Evolutionary conservation across 2,113 vertebrate species (phyloP).

Genomic region (Saiga tatarica): DNA sequence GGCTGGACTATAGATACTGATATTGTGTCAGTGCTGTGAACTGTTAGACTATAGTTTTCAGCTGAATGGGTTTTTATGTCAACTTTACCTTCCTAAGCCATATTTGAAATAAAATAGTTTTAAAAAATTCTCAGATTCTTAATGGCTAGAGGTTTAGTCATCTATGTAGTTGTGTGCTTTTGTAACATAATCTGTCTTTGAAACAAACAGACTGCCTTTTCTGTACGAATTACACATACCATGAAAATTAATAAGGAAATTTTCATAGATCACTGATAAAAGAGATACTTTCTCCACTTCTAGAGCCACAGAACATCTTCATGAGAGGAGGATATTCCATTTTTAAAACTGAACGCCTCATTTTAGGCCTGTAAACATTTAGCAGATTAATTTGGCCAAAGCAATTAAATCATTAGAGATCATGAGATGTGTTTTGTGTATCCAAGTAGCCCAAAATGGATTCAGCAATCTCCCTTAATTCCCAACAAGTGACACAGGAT

Average conservation of each 20-base stretch:
- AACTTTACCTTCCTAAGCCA: background rate
- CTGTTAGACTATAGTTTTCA: background rate
- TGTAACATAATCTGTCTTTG: background rate
- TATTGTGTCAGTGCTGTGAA: background rate
- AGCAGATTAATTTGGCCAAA: background rate
- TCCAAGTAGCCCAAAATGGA: background rate
- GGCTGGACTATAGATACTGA: slow-evolving; percentile 46
- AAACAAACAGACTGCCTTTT: background rate
- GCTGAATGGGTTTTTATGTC: background rate
- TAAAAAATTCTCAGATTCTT: background rate
- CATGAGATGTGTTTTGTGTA: background rate
- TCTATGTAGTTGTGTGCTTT: background rate
- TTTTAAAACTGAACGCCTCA: background rate
- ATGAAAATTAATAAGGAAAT: background rate
- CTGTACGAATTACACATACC: background rate
- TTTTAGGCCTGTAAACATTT: background rate
- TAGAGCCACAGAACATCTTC: background rate
- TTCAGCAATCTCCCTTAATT: background rate
- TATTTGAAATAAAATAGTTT: slow-evolving; percentile 12
- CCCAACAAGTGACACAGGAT: background rate
- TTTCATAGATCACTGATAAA: background rate
- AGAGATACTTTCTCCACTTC: background rate
- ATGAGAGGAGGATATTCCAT: background rate
- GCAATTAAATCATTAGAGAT: background rate
- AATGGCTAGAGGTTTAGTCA: background rate